Conservation (phyloP, 30 jellyfish, hydroid and myxozoan genomes). For the Hydra vulgaris region DNA sequence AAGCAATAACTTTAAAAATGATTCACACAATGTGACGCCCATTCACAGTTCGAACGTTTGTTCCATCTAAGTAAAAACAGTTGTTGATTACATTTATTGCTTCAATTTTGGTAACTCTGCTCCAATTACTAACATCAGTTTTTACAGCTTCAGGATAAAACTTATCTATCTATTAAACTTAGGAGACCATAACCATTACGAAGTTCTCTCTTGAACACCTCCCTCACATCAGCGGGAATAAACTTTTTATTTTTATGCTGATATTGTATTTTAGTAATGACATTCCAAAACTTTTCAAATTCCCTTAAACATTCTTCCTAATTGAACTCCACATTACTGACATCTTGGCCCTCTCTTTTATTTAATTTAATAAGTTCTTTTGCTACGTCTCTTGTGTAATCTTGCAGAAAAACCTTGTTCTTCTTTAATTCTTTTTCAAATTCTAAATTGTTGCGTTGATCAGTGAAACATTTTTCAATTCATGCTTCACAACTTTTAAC, state of each 20-base stretch:
- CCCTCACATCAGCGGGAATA: neutral
- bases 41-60: neutral
- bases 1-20: too few species aligned
- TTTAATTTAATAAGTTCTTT: neutral
- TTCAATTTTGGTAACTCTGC: neutral
- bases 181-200: neutral
- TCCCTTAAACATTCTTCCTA: neutral
- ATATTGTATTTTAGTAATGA: too few species aligned
- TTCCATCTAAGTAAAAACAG: neutral
- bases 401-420: neutral
- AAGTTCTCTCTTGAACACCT: neutral
- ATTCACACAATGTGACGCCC: too few species aligned
- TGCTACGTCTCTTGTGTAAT: neutral
- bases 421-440: neutral
- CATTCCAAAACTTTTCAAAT: neutral
- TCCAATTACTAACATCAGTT: too few species aligned
- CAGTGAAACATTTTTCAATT: neutral
- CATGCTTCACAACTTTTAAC: neutral
- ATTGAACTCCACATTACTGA: too few species aligned
- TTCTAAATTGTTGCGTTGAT: neutral
- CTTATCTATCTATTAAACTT: neutral
- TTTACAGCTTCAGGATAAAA: too few species aligned
- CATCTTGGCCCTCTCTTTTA: neutral
- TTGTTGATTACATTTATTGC: neutral
- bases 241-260: too few species aligned